Evolutionary conservation across 2,797 vertebrate genomes (phyloP).

Genomic region (Notoglanidium macrostoma): DNA sequence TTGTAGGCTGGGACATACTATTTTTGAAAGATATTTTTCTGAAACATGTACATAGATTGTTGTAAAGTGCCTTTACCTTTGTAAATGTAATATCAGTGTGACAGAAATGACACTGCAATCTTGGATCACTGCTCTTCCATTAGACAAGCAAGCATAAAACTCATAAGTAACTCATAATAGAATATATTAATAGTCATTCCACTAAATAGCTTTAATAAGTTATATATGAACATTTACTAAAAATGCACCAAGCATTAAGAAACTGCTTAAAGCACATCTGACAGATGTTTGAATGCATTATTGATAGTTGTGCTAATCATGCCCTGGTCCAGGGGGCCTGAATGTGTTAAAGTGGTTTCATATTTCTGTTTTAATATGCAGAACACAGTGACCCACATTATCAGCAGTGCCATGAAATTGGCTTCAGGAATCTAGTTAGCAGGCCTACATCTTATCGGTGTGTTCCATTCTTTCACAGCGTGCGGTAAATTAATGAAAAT

Average conservation of each 20-base stretch:
- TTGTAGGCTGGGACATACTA: neutral
- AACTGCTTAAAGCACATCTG: constrained; percentile 25
- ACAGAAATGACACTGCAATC: neutral
- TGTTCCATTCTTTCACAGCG: constrained; percentile 83
- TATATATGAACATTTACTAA: constrained; percentile 9
- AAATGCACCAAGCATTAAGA: constrained; percentile 25
- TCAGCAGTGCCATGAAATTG: constrained; percentile 74
- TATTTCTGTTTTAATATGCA: constrained; percentile 66
- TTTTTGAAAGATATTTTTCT: neutral
- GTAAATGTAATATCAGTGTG: neutral
- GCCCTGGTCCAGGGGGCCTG: neutral
- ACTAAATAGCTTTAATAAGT: neutral
- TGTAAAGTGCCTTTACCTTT: neutral
- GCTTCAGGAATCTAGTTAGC: constrained; percentile 70
- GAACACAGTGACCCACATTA: constrained; percentile 56
- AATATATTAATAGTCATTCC: neutral
- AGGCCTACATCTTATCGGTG: constrained; percentile 67
- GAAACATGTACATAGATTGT: neutral
- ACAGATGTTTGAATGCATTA: constrained; percentile 48
- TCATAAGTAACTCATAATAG: no score
- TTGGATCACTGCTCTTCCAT: neutral
- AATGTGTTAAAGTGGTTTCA: constrained; percentile 27
- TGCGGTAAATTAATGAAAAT: constrained; percentile 99
- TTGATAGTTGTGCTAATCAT: constrained; percentile 29
- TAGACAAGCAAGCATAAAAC: neutral